A percentile compares a stretch with the other conserved stretches of the same genome.
Evolutionary conservation across 2,113 vertebrate genomes (phyloP).

Genomic region (Prionailurus bengalensis): DNA sequence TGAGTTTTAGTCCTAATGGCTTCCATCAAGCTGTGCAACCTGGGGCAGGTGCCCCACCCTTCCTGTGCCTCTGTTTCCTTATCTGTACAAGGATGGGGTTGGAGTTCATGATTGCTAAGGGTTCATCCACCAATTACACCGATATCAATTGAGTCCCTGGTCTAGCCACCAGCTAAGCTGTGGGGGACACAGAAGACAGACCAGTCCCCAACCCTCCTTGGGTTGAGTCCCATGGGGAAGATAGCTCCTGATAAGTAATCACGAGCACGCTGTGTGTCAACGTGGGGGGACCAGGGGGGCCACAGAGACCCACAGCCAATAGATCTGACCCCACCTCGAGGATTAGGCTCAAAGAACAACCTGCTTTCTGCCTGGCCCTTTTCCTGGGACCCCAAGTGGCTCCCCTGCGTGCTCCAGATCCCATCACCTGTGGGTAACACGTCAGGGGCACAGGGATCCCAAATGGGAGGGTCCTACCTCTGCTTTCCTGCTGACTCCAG

Average conservation of each 20-base stretch:
- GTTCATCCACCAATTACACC: background rate
- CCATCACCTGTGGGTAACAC: background rate
- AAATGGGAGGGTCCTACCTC: background rate
- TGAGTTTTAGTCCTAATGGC: background rate
- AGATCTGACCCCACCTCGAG: background rate
- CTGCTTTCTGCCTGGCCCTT: background rate
- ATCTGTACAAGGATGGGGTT: background rate
- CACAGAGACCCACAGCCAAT: background rate
- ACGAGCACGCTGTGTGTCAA: fast-evolving
- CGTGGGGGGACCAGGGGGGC: background rate
- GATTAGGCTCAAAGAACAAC: background rate
- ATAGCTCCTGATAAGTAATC: background rate
- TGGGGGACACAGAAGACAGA: background rate
- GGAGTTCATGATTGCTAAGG: background rate
- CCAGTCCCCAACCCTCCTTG: background rate
- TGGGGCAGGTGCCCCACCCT: background rate
- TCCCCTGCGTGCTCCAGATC: background rate
- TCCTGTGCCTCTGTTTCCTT: background rate
- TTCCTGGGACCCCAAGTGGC: background rate
- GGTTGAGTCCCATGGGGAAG: background rate
- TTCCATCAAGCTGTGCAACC: background rate
- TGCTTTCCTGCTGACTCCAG: background rate
- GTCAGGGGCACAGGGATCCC: background rate
- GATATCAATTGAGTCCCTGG: background rate
- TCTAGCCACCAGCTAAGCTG: background rate